Percentiles rank a stretch among this genome's conserved stretches.
Conservation (phyloP, 2,797 vertebrate species). For the Cuniculus paca region DNA sequence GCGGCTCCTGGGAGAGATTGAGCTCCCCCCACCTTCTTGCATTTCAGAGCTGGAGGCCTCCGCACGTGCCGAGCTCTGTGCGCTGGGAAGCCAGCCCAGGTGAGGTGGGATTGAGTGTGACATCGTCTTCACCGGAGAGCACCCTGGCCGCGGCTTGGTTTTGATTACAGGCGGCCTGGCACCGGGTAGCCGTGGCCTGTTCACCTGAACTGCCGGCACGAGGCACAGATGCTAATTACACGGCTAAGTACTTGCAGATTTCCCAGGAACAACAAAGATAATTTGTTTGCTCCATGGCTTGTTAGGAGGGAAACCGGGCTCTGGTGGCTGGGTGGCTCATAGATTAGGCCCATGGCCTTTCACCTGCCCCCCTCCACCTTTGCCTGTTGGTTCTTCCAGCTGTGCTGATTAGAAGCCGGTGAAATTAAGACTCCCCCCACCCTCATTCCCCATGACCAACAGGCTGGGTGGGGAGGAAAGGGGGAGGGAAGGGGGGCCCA, state of each 20-base stretch:
- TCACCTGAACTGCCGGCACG: slow-evolving; percentile 86
- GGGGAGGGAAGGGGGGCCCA: rapidly evolving
- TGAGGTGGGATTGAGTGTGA: slow-evolving; percentile 86
- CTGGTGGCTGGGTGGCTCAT: slow-evolving; percentile 87
- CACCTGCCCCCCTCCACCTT: slow-evolving; percentile 78
- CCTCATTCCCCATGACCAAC: rapidly evolving
- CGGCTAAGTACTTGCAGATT: slow-evolving; percentile 90
- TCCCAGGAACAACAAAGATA: slow-evolving; percentile 89
- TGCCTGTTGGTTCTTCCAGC: slow-evolving; percentile 77
- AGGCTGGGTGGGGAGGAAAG: not conserved
- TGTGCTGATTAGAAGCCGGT: slow-evolving; percentile 77
- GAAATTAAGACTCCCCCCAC: not conserved
- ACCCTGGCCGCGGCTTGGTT: slow-evolving; percentile 86
- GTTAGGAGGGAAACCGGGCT: slow-evolving; percentile 87
- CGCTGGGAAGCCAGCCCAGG: slow-evolving; percentile 83
- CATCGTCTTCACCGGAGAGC: slow-evolving; percentile 80
- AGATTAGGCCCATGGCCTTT: slow-evolving; percentile 86
- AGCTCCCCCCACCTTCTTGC: not conserved
- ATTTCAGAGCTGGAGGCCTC: not conserved
- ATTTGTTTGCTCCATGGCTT: slow-evolving; percentile 90
- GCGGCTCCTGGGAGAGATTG: not conserved
- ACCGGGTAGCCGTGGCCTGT: slow-evolving; percentile 83
- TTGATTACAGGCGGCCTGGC: slow-evolving; percentile 87
- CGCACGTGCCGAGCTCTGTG: rapidly evolving
- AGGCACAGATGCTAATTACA: slow-evolving; percentile 90